Base-by-base conservation (phyloP, 2,113 vertebrate genomes). In the Argyrosomus japonicus region DNA sequence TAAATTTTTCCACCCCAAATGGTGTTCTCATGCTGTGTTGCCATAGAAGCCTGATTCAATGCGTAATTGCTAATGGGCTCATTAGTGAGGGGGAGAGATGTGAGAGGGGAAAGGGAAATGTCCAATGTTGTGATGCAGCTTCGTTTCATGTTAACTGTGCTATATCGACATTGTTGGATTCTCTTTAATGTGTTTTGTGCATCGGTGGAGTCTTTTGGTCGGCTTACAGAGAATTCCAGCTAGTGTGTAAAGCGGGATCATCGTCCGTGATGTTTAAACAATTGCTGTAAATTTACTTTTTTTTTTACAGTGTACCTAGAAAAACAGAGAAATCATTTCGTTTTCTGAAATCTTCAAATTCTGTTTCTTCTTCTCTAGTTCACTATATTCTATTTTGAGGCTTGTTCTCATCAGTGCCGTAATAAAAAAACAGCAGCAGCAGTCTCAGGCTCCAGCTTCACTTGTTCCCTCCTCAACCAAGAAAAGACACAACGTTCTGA, bases 21-120 rank as follows among this genome's bases (percentile, higher is more conserved):
- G 50, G 11, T 54, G 27, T 29, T 25, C 53, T 85, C 82, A 23
- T 65, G 76, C 87, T 81, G 84, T 75, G 89, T 91, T 91, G 82
- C 89, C 89, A 88, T 87, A 88, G 84, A 85, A 91, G 87, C 89
- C 76, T 51, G 87, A 75, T 87, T 67, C 77, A 45, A 71, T 78
- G 72, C 83, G 84, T 85, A 85, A 88, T 88, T 87, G 76, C 84
- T 85, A 83, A 88, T 88, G 61, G 65, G 65, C 79, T 91, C 79
- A 83, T 87, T 77, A 87, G 77, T 48, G 71, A 68, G 48, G 57
- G 51, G 68, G 79, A 79, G 75, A 58, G 75, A 80, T 57, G 63
- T n/a, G 79, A 63, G 72, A 70, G 75, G 36, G 57, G 54, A 67
- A 70, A 51, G 48, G 27, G 61, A 79, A 68, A 77, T 36, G 56